Percentiles rank a stretch among this genome's conserved stretches.
phyloP scores from a whole-genome alignment of 2,888 invertebrate genomes.

The Mallateleia sp. region DNA sequence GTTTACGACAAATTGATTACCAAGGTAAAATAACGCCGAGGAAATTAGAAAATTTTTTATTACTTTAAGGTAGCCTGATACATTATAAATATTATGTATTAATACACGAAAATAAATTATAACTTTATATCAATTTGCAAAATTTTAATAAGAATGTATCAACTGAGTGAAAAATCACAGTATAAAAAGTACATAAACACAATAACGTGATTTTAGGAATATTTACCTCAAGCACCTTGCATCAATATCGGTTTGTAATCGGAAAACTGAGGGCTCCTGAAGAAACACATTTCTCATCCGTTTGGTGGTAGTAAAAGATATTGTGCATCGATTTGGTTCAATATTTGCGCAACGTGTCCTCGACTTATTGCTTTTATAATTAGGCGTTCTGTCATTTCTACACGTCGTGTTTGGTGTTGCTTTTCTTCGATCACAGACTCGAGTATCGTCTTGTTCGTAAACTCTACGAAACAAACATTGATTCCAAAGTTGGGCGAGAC shows the following conservation, averaged over 20 bases:
- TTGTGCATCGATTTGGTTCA: conserved; percentile 71
- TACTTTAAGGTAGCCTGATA: no score
- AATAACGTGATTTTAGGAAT: background rate
- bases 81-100: no score
- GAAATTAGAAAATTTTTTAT: no score
- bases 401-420: conserved; percentile 8
- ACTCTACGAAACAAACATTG: background rate
- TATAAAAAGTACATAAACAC: background rate
- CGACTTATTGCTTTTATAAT: conserved; percentile 82
- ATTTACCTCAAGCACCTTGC: background rate
- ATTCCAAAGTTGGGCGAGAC: background rate
- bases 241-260: conserved; percentile 17
- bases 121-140: no score
- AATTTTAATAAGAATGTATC: no score
- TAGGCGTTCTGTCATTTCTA: conserved; percentile 36
- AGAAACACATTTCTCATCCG: conserved; percentile 12
- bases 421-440: background rate
- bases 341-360: conserved; percentile 85
- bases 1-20: no score
- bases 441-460: conserved; percentile 1
- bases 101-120: no score
- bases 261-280: background rate
- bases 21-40: no score
- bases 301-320: conserved; percentile 30
- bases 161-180: background rate